These are phyloP conservation scores for human (Homo sapiens) DNA, from an alignment of 2,113 vertebrate species.

Conservation along the genomic window DNA sequence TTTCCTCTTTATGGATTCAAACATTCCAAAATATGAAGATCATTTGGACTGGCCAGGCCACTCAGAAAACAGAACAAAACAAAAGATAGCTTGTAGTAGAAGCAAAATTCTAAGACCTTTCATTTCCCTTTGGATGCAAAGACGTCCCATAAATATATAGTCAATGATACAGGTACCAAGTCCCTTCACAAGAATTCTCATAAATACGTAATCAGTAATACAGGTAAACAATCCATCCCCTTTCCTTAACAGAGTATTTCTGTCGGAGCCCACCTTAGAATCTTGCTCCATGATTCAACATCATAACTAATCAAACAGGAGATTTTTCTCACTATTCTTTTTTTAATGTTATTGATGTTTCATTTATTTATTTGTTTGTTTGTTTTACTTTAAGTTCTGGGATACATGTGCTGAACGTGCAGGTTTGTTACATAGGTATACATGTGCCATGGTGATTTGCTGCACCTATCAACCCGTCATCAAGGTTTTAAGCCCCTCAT, in stretches of 20 bases:
- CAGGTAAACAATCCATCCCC: not conserved
- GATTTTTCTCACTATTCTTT: not conserved
- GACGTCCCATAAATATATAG: not conserved
- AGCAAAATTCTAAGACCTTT: not conserved
- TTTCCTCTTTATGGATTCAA: slow-evolving; percentile 17
- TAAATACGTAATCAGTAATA: not conserved
- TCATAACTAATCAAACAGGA: not conserved
- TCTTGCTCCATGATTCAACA: not conserved
- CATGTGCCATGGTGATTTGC: no score
- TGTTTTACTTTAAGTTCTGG: no score
- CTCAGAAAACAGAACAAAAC: not conserved
- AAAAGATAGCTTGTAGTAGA: not conserved
- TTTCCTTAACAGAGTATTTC: not conserved
- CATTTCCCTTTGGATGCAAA: not conserved
- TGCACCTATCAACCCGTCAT: no score
- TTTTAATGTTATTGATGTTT: no score
- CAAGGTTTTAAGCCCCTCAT: no score
- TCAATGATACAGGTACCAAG: not conserved
- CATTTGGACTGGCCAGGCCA: not conserved
- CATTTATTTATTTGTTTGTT: no score
- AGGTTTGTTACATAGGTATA: no score
- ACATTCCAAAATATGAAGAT: not conserved
- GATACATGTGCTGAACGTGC: no score
- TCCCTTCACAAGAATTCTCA: not conserved
- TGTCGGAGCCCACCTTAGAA: not conserved